Conservation (phyloP, 1,140 invertebrate species). For the Drosophila obscura region DNA sequence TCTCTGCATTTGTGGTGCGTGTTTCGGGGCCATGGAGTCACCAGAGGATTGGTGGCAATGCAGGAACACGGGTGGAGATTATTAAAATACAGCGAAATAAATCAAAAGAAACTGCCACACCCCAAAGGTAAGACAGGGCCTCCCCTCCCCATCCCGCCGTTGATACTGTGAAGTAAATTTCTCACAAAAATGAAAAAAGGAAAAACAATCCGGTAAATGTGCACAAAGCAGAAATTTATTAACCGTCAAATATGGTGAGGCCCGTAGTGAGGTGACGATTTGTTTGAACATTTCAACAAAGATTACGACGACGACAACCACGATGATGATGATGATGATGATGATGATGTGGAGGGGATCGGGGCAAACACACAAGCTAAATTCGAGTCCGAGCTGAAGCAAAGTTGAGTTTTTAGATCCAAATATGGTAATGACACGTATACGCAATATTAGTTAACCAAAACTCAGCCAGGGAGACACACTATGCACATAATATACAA, state of each 20-base stretch:
- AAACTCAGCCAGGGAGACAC: constrained; percentile 19
- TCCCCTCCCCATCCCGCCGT: not conserved
- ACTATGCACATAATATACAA: not conserved
- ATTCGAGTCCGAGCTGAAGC: constrained; percentile 33
- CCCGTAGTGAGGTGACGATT: constrained; percentile 56
- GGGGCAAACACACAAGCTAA: constrained; percentile 36
- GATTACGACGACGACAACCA: constrained; percentile 5
- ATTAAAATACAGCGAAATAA: constrained; percentile 48
- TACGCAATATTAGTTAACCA: constrained; percentile 60
- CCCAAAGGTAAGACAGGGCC: constrained; percentile 12
- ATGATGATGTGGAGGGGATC: not conserved
- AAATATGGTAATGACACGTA: constrained; percentile 74
- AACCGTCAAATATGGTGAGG: constrained; percentile 74
- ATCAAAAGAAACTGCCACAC: constrained; percentile 63
- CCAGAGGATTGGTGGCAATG: constrained; percentile 14
- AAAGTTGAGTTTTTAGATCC: constrained; percentile 53
- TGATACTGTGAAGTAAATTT: constrained; percentile 7
- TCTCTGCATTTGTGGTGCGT: constrained; percentile 40
- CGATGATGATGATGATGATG: constrained; percentile 17
- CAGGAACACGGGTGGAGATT: constrained; percentile 24
- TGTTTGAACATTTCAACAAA: constrained; percentile 53
- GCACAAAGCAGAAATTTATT: constrained; percentile 71
- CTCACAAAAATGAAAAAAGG: constrained; percentile 9
- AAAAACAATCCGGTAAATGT: constrained; percentile 44
- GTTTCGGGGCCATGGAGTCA: constrained; percentile 51